Conservation (phyloP, 2,888 invertebrate species). For the Antheraea assamensis region DNA sequence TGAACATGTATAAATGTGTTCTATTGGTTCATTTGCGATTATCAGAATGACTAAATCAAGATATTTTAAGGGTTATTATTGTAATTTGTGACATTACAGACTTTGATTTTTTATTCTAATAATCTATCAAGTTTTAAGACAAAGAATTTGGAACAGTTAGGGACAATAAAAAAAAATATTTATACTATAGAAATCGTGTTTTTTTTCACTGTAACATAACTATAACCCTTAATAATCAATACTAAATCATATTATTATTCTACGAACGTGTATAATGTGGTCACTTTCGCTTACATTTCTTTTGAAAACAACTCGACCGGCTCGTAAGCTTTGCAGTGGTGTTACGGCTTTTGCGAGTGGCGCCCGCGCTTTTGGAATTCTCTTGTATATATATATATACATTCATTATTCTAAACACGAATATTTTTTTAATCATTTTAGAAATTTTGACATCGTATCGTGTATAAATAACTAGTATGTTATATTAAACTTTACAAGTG, state of each 20-base stretch:
- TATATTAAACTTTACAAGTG: not conserved
- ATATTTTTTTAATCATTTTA: not conserved
- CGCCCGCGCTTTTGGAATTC: conserved; percentile 51
- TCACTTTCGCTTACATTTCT: conserved; percentile 69
- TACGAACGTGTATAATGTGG: conserved; percentile 20
- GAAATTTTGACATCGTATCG: not conserved
- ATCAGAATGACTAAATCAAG: no score
- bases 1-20: no score
- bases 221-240: conserved; percentile 10
- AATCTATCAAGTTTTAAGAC: no score
- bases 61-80: no score
- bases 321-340: conserved; percentile 65
- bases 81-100: no score
- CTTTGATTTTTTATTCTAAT: no score
- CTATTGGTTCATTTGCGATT: no score
- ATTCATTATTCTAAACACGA: not conserved
- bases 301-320: conserved; percentile 55
- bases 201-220: not conserved
- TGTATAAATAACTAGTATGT: not conserved
- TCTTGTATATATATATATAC: conserved; percentile 15
- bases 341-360: conserved; percentile 39
- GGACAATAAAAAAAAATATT: no score
- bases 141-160: no score
- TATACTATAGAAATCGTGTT: no score
- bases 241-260: not conserved